Evolutionary conservation across 2,888 invertebrate genomes (phyloP), one percentile per base, ranked within the genome.

Genomic region (Rhingia campestris): DNA sequence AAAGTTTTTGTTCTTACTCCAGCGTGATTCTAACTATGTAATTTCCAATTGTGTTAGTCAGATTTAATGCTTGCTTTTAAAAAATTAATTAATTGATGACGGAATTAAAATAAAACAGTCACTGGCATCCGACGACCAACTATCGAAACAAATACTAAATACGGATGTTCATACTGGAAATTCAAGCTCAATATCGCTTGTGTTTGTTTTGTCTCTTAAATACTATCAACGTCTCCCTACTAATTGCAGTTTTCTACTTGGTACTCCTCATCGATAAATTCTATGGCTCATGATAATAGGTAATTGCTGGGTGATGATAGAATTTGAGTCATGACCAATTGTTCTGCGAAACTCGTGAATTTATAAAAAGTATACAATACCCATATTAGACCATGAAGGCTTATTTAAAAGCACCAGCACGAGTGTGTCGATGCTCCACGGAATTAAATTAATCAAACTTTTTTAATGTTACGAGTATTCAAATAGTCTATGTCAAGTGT

Each of bases 291-390:
- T 61, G 51, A 77, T 58, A 67, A 43, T 22, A 22, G 2, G 22
- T 82, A 53, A 77, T 76, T 77, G 43, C 67, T 49, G 61, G 77
- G 72, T 32, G 73, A 67, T 77, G 63, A 76, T 81, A 76, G 81
- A 77, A 73, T 77, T 58, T 77, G 45, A 82, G 43, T 77, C 63
- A 77, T 73, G 77, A 82, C 45, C 81, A 63, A 77, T 82, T 82
- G 73, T 82, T 77, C 51, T 58, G 22, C 22, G 12, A 41, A 37
- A 63, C 51, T 77, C 77, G 67, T 82, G 82, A 82, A 73, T 67
- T 45, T 77, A 33, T 33, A 30, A 54, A 32, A 47, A 47, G 7
- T 58, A 54, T 35, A 9, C 39, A n/a, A 41, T 14, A 37, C 14
- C 6, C 4, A 14, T 6, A 35, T 39, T 14, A 35, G 12, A n/a